Base-by-base conservation (phyloP, 2,113 vertebrate species). In the Caranx melampygus region DNA sequence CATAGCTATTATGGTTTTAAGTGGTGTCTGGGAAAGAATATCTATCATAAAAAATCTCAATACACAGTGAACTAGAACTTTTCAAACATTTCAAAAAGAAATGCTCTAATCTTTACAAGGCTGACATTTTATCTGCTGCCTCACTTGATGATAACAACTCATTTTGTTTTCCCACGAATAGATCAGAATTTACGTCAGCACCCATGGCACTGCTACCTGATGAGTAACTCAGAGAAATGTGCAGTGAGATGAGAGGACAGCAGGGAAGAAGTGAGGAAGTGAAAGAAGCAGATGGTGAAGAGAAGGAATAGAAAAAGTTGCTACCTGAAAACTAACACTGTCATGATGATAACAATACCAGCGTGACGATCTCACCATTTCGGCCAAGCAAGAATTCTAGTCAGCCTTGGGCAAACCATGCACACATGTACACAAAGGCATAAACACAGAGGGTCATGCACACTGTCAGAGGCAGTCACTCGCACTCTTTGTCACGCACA, bases 341-440 rank as follows among this genome's bases (percentile, higher is more conserved):
- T 57, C 63, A 61, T 70, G 54, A 71, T 0, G 16, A 77, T 42
- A 21, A 34, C 45, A 83, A 59, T 52, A 72, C 34, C 16, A 61
- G 72, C 1, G 42, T 72, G 63, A 80, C 31, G 6, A 63, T 72
- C 33, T 54, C 49, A 63, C 72, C 60, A 67, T 76, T 58, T 83
- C 37, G 63, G 70, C 62, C 49, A 62, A 62, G 61, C 31, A 83
- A 63, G 16, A 70, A 62, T 55, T 55, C 21, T 9, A 51, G 12
- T 79, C 49, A 83, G 69, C 54, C 88, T 81, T 55, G 75, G 64
- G 63, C 42, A 58, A 52, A 76, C 60, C 77, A 65, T 57, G 21
- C 33, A 10, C 14, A 66, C 42, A 68, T 14, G 59, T 42, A 70
- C 61, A 59, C 64, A 62, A 47, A 37, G 15, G 33, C 55, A 35